Evolutionary conservation across 1,140 invertebrate genomes (phyloP).

Genomic region (Patella vulgata): DNA sequence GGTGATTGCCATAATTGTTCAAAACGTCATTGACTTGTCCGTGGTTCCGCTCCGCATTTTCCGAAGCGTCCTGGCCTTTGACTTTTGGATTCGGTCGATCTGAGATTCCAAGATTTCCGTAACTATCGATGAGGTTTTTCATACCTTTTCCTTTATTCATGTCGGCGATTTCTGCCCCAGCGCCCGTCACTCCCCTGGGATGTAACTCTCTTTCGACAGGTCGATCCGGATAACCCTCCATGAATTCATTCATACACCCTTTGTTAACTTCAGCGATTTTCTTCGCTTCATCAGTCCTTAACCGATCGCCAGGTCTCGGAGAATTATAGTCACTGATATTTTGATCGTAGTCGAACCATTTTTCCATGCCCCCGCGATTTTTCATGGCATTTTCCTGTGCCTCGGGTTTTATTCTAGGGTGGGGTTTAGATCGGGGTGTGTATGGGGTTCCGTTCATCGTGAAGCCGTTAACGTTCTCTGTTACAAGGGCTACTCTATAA

Average conservation of each 20-base stretch:
- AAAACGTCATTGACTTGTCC: conserved; percentile 53
- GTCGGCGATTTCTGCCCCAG: conserved; percentile 48
- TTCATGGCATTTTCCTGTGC: conserved; percentile 41
- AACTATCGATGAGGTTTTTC: conserved; percentile 56
- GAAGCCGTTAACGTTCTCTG: too few species aligned
- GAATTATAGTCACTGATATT: conserved; percentile 44
- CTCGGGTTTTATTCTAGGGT: conserved; percentile 48
- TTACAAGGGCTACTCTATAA: too few species aligned
- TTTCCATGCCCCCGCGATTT: conserved; percentile 50
- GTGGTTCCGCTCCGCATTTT: conserved; percentile 56
- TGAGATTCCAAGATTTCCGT: conserved; percentile 46
- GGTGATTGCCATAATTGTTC: conserved; percentile 50
- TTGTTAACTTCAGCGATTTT: conserved; percentile 47
- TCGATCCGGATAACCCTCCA: conserved; percentile 54
- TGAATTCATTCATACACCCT: conserved; percentile 52
- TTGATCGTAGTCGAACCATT: conserved; percentile 50
- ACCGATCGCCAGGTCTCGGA: conserved; percentile 38
- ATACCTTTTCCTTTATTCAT: conserved; percentile 54
- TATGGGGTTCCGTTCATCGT: too few species aligned
- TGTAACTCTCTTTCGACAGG: conserved; percentile 37
- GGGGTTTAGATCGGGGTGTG: conserved; percentile 39
- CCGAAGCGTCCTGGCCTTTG: conserved; percentile 52
- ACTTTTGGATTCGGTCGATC: conserved; percentile 42
- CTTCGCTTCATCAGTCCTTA: conserved; percentile 39
- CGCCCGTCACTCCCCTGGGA: conserved; percentile 45